A percentile compares a stretch with the other conserved stretches of the same genome.
These are phyloP conservation scores for Clarias platycephalus DNA, from an alignment of 2,797 vertebrate genomes.

Conservation along the genomic window DNA sequence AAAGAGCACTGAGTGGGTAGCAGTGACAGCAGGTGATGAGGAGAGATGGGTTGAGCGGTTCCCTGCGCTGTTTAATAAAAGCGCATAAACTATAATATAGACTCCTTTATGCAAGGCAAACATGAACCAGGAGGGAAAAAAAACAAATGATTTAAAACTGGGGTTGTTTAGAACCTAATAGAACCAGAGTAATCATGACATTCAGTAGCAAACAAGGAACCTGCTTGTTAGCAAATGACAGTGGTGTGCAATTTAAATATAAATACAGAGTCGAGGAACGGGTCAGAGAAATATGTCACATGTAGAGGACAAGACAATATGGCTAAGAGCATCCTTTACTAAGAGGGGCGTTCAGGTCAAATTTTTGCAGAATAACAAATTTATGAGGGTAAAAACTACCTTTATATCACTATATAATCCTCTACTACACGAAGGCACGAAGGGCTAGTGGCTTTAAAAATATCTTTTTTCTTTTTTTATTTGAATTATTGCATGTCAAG, in stretches of 20 bases:
- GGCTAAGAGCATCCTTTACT: background rate
- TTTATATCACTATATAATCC: too few species aligned
- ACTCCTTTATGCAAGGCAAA: slow-evolving; percentile 25
- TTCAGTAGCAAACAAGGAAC: background rate
- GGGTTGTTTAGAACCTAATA: background rate
- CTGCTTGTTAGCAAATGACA: background rate
- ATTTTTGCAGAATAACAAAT: too few species aligned
- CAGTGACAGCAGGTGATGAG: slow-evolving; percentile 32
- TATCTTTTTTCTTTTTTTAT: too few species aligned
- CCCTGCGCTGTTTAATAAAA: slow-evolving; percentile 37
- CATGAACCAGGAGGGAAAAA: background rate
- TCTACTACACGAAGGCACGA: too few species aligned
- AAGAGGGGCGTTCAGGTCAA: too few species aligned
- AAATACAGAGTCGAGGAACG: background rate
- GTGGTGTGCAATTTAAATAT: background rate
- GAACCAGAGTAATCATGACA: background rate
- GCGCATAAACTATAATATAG: slow-evolving; percentile 34
- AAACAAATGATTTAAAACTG: slow-evolving; percentile 7
- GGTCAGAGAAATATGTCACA: background rate
- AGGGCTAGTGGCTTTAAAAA: too few species aligned
- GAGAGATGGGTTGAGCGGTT: slow-evolving; percentile 34
- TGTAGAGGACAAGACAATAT: background rate
- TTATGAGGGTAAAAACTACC: too few species aligned
- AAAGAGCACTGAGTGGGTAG: slow-evolving; percentile 25
- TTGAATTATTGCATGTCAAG: background rate